These are phyloP conservation scores for Reticulitermes lucifugus DNA, from an alignment of 2,888 invertebrate genomes.

Conservation along the genomic window DNA sequence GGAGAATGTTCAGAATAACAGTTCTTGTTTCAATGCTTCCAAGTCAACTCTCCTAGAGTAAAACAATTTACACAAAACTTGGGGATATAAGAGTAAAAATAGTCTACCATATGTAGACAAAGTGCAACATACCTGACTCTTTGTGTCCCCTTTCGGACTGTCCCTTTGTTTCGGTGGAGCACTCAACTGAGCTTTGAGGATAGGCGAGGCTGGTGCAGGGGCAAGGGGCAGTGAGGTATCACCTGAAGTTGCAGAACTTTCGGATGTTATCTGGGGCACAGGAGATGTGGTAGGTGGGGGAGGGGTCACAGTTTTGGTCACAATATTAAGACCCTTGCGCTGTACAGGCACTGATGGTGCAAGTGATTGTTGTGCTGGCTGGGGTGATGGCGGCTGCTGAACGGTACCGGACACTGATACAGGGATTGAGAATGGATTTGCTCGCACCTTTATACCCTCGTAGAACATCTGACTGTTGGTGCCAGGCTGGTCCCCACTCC, in stretches of 20 bases:
- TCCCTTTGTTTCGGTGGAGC: conserved; percentile 70
- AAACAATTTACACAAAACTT: conserved; percentile 3
- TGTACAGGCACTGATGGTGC: conserved; percentile 45
- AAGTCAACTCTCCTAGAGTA: neutral
- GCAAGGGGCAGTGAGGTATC: conserved; percentile 59
- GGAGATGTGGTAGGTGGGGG: conserved; percentile 68
- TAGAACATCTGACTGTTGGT: conserved; percentile 71
- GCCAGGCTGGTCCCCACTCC: conserved; percentile 29
- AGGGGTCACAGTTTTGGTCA: conserved; percentile 45
- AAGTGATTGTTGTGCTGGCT: conserved; percentile 53
- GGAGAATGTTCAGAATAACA: no score
- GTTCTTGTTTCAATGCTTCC: neutral
- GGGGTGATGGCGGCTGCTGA: conserved; percentile 55
- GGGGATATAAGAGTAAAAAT: conserved; percentile 5
- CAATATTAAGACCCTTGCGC: conserved; percentile 35
- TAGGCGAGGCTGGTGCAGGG: conserved; percentile 79
- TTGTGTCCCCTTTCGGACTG: conserved; percentile 64
- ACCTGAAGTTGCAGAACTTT: conserved; percentile 33
- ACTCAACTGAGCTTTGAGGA: conserved; percentile 86
- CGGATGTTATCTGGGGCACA: conserved; percentile 27
- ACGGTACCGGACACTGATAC: conserved; percentile 51
- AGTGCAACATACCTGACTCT: conserved; percentile 69
- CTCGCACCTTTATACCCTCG: conserved; percentile 76
- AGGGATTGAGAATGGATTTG: conserved; percentile 69
- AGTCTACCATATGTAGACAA: neutral